phyloP scores from a whole-genome alignment of 2,888 invertebrate species.

The Synergus laeviventris region DNA sequence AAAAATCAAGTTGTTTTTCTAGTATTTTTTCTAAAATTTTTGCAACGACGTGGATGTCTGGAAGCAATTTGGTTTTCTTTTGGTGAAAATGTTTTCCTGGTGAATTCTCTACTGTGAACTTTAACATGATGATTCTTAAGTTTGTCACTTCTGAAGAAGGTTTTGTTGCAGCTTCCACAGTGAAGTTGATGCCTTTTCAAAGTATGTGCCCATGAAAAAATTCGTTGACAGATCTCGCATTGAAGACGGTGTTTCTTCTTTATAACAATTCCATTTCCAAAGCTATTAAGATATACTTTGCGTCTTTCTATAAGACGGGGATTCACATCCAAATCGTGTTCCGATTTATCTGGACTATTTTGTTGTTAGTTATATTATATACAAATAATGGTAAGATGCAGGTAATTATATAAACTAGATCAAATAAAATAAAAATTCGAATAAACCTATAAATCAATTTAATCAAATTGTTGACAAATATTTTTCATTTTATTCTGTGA shows the following conservation, averaged over 20 bases:
- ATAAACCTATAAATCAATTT: neutral
- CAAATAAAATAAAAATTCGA: neutral
- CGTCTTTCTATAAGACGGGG: neutral
- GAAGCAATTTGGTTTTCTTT: neutral
- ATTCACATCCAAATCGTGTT: neutral
- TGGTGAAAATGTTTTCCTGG: neutral
- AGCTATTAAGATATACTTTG: neutral
- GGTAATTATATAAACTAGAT: neutral
- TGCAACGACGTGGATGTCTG: neutral
- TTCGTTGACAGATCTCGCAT: neutral
- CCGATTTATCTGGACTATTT: neutral
- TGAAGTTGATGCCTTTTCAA: neutral
- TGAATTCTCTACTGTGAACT: neutral
- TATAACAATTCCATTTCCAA: neutral
- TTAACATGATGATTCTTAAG: neutral
- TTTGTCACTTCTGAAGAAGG: neutral
- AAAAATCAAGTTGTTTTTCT: neutral
- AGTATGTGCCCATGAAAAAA: neutral
- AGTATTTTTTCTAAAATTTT: neutral
- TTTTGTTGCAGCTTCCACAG: neutral
- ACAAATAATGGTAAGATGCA: neutral
- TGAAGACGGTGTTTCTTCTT: neutral
- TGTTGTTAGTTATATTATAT: neutral
- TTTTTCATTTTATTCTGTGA: neutral
- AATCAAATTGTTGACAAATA: too few relatives aligned